Evolutionary conservation across 2,797 vertebrate genomes (phyloP).

Genomic region (Oceanodroma leucorhoa): DNA sequence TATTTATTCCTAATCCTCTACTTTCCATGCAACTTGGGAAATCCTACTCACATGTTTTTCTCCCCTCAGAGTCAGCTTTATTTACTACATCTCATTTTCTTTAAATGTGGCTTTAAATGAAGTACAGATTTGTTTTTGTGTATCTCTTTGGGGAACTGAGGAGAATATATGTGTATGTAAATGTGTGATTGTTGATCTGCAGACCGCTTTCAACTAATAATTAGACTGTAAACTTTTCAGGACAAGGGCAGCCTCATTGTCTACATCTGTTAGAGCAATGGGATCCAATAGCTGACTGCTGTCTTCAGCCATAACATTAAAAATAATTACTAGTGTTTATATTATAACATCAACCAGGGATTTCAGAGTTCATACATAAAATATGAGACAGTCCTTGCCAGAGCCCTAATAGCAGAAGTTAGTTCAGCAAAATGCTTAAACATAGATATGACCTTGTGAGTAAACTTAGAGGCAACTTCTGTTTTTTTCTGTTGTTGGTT

Average conservation of each 20-base stretch:
- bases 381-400: slow-evolving; percentile 23
- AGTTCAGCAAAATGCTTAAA: slow-evolving; percentile 2
- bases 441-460: not conserved
- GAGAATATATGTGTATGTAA: not conserved
- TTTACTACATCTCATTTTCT: not conserved
- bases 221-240: slow-evolving; percentile 5
- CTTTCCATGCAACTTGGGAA: not conserved
- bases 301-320: slow-evolving; percentile 2
- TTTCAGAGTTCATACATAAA: slow-evolving; percentile 46
- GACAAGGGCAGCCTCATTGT: not conserved
- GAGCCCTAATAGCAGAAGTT: not conserved
- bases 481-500: not conserved
- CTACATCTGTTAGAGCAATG: not conserved
- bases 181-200: not conserved
- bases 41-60: not conserved
- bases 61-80: not conserved
- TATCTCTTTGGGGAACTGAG: not conserved
- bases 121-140: not conserved
- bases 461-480: not conserved
- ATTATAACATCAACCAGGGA: not conserved
- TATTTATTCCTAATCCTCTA: not conserved
- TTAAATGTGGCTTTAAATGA: not conserved
- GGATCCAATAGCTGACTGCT: not conserved
- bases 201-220: not conserved
- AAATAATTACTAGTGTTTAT: slow-evolving; percentile 46